Evolutionary conservation across 2,888 invertebrate genomes (phyloP).

Genomic region (Agrochola lychnidis): DNA sequence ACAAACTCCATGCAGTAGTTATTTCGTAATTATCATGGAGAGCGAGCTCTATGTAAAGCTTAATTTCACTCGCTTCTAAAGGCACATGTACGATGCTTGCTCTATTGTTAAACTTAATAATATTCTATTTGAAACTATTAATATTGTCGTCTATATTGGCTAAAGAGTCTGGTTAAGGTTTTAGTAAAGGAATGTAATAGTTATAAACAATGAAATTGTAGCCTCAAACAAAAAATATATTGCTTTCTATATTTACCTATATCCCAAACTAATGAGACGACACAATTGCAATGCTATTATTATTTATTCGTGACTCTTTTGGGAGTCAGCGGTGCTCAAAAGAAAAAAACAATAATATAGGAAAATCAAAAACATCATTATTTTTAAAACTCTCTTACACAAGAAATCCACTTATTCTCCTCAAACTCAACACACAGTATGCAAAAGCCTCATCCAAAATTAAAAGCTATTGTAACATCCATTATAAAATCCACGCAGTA

Average conservation of each 20-base stretch:
- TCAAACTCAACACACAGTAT: slow-evolving; percentile 35
- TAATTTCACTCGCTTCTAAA: slow-evolving; percentile 60
- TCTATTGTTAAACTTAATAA: slow-evolving; percentile 61
- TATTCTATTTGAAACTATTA: slow-evolving; percentile 49
- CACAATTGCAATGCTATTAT: too few relatives aligned
- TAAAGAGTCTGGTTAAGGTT: not conserved
- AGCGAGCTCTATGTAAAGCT: slow-evolving; percentile 64
- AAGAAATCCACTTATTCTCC: not conserved
- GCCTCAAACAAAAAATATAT: too few relatives aligned
- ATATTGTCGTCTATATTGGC: slow-evolving; percentile 12
- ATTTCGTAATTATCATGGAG: slow-evolving; percentile 72
- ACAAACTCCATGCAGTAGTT: slow-evolving; percentile 71
- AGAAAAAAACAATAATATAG: too few relatives aligned
- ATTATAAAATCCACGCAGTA: slow-evolving; percentile 63
- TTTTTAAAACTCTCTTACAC: too few relatives aligned
- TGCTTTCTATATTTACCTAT: too few relatives aligned
- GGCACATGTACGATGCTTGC: slow-evolving; percentile 36
- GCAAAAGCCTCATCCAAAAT: slow-evolving; percentile 33
- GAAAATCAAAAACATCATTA: too few relatives aligned
- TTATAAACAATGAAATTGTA: too few relatives aligned
- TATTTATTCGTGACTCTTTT: too few relatives aligned
- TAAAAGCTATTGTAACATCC: slow-evolving; percentile 44
- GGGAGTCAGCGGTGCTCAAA: too few relatives aligned
- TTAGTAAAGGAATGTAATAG: not conserved
- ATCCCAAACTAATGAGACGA: too few relatives aligned